Evolutionary conservation across 1,140 invertebrate genomes (phyloP).

Genomic region (Patella vulgata): DNA sequence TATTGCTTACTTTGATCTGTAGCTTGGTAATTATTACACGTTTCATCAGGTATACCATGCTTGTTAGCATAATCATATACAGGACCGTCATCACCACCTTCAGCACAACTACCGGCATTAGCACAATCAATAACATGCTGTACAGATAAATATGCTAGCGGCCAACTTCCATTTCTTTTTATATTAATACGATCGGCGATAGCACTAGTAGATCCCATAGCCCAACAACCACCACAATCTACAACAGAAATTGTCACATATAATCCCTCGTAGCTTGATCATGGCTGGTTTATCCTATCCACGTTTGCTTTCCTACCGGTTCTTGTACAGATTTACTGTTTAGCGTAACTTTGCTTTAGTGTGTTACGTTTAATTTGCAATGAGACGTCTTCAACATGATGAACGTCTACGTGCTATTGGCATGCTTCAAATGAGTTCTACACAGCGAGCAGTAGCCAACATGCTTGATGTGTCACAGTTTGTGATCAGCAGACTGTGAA

Average conservation of each 20-base stretch:
- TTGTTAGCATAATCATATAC: slow-evolving; percentile 69
- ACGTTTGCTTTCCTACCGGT: no score
- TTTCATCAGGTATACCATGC: slow-evolving; percentile 69
- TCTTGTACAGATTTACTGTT: no score
- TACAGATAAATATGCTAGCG: slow-evolving; percentile 66
- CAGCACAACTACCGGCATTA: slow-evolving; percentile 63
- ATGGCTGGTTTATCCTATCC: no score
- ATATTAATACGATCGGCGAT: slow-evolving; percentile 70
- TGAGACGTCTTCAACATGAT: no score
- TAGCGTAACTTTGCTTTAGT: no score
- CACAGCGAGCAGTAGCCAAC: no score
- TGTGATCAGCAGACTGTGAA: no score
- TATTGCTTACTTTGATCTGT: slow-evolving; percentile 64
- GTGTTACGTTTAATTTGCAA: no score
- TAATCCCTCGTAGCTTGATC: no score
- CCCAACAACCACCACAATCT: slow-evolving; percentile 72
- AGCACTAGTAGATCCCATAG: slow-evolving; percentile 67
- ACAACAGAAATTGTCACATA: slow-evolving; percentile 7
- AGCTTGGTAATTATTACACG: slow-evolving; percentile 71
- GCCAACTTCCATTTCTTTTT: slow-evolving; percentile 67
- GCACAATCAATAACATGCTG: slow-evolving; percentile 70
- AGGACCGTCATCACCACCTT: slow-evolving; percentile 64
- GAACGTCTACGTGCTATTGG: no score
- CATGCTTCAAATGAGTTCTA: no score
- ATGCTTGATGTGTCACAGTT: no score